Conservation (phyloP, 1,140 invertebrate genomes). For the Drepana arcuata region DNA sequence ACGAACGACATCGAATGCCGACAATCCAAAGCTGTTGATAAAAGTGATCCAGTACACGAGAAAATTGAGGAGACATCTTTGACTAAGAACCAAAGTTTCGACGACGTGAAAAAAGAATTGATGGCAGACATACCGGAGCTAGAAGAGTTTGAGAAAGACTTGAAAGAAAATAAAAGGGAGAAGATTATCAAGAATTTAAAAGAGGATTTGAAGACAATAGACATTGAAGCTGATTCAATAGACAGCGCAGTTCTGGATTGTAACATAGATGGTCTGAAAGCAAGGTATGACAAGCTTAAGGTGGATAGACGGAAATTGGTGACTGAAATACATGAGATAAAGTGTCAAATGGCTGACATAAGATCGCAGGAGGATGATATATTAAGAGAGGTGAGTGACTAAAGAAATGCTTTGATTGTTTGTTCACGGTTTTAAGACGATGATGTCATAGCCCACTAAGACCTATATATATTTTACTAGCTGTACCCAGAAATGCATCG, state of each 20-base stretch:
- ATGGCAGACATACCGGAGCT: constrained; percentile 69
- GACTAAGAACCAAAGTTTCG: constrained; percentile 58
- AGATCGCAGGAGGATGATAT: constrained; percentile 88
- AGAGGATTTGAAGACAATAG: constrained; percentile 46
- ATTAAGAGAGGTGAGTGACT: constrained; percentile 79
- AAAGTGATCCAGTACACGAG: constrained; percentile 19
- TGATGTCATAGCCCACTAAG: too few relatives aligned
- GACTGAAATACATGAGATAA: constrained; percentile 75
- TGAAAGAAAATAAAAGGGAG: constrained; percentile 53
- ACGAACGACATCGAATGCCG: constrained; percentile 65
- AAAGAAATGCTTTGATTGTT: too few relatives aligned
- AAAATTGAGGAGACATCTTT: constrained; percentile 19
- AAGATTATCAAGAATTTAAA: constrained; percentile 51
- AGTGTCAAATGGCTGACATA: constrained; percentile 84
- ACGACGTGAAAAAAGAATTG: constrained; percentile 65
- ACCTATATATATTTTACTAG: too few relatives aligned
- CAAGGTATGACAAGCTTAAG: constrained; percentile 68
- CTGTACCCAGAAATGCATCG: too few relatives aligned
- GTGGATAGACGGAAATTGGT: constrained; percentile 73
- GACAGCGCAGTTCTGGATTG: constrained; percentile 51
- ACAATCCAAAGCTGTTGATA: constrained; percentile 53
- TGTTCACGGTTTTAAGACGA: too few relatives aligned
- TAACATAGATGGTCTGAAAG: constrained; percentile 57
- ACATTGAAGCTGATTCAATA: constrained; percentile 52
- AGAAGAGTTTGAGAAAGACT: constrained; percentile 63